phyloP scores from a whole-genome alignment of 2,888 invertebrate genomes.

The Aspidiotus destructor region DNA sequence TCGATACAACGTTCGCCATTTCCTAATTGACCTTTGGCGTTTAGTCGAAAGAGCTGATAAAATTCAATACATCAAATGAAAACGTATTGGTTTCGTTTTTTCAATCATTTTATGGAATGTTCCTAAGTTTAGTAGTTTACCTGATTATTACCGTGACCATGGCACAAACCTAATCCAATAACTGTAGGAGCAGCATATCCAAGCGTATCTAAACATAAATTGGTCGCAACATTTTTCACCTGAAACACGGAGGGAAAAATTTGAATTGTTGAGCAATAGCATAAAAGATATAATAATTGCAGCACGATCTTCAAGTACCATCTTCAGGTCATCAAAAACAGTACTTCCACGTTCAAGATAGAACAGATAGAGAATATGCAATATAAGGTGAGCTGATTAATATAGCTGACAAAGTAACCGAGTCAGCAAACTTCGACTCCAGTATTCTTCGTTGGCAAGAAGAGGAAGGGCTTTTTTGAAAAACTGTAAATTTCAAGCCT shows the following conservation, averaged over 20 bases:
- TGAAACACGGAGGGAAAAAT: constrained; percentile 38
- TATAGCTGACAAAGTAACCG: too few relatives aligned
- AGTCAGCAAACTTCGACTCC: too few relatives aligned
- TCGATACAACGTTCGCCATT: constrained; percentile 94
- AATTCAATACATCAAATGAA: constrained; percentile 6
- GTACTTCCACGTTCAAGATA: too few relatives aligned
- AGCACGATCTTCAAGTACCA: too few relatives aligned
- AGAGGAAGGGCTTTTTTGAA: too few relatives aligned
- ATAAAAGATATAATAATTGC: too few relatives aligned
- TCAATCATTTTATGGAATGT: too few relatives aligned
- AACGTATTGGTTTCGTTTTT: constrained; percentile 7
- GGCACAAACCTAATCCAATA: constrained; percentile 84
- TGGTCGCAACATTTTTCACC: constrained; percentile 68
- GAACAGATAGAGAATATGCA: too few relatives aligned
- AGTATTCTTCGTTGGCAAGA: too few relatives aligned
- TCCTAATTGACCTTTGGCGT: constrained; percentile 86
- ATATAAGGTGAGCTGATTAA: too few relatives aligned
- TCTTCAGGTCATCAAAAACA: too few relatives aligned
- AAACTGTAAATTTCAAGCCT: too few relatives aligned
- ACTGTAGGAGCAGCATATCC: constrained; percentile 84
- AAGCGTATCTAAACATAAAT: constrained; percentile 83
- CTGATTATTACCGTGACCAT: constrained; percentile 89
- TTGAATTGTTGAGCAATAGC: background rate
- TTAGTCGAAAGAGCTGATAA: constrained; percentile 72
- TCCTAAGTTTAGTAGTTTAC: constrained; percentile 41